phyloP scores from a whole-genome alignment of 2,797 vertebrate species.

The Tapirus indicus region DNA sequence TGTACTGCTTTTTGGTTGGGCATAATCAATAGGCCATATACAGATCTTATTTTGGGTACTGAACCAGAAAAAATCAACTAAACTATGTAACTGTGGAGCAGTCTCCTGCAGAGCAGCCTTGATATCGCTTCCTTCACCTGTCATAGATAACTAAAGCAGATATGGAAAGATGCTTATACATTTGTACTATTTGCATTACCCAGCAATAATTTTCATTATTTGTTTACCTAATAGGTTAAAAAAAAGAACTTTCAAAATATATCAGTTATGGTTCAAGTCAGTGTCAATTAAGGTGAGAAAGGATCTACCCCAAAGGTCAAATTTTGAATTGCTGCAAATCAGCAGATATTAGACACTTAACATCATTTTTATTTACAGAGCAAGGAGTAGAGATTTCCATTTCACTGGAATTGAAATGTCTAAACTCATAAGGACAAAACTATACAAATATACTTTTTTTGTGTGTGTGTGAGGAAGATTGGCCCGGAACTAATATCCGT shows the following conservation, averaged over 20 bases:
- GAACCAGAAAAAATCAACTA: neutral
- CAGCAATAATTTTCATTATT: neutral
- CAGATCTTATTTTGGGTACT: neutral
- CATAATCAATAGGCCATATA: neutral
- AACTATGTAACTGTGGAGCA: neutral
- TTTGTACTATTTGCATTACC: neutral
- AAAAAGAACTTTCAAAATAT: neutral
- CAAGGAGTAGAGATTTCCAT: neutral
- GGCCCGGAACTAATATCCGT: too few relatives aligned
- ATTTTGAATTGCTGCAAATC: neutral
- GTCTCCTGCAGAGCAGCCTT: neutral
- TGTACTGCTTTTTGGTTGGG: neutral
- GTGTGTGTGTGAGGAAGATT: too few relatives aligned
- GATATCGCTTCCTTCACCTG: neutral
- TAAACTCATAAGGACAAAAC: neutral
- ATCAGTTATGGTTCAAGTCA: neutral
- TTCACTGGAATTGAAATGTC: neutral
- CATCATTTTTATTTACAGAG: neutral
- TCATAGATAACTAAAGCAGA: neutral
- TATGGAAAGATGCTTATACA: neutral
- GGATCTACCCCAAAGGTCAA: neutral
- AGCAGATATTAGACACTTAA: neutral
- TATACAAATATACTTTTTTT: neutral
- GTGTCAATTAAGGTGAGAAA: neutral
- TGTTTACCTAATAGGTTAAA: neutral